Conservation (phyloP, 2,113 vertebrate species). For the Gobius niger region DNA sequence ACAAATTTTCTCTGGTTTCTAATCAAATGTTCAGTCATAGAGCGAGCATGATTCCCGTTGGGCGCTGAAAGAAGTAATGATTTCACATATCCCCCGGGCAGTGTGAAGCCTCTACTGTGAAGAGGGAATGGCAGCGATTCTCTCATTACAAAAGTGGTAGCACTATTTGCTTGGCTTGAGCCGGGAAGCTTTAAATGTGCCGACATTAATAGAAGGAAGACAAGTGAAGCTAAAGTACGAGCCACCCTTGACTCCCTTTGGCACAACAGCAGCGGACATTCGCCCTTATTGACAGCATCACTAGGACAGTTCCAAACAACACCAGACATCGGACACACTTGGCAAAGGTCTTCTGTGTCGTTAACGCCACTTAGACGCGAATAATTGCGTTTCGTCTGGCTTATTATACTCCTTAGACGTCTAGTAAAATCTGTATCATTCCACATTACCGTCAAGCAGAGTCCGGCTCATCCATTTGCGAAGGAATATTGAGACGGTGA, state of each 20-base stretch:
- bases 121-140: neutral
- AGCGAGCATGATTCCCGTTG: neutral
- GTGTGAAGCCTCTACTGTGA: neutral
- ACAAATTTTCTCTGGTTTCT: neutral
- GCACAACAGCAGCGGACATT: neutral
- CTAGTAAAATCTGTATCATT: slow-evolving; percentile 14
- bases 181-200: neutral
- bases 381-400: slow-evolving; percentile 29
- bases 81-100: neutral
- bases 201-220: neutral
- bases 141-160: neutral
- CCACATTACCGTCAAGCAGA: slow-evolving; percentile 28
- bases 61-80: neutral
- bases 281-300: neutral
- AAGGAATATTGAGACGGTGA: slow-evolving; percentile 26
- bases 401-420: slow-evolving; percentile 24
- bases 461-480: slow-evolving; percentile 34
- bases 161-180: neutral
- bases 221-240: slow-evolving; percentile 7
- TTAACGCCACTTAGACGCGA: slow-evolving; percentile 25
- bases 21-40: neutral
- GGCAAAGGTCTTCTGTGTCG: neutral
- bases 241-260: slow-evolving; percentile 1
- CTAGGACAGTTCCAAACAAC: slow-evolving; percentile 31
- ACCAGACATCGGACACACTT: slow-evolving; percentile 13